Conservation (phyloP, 1,140 invertebrate species). For the Ostrea denselamellosa region DNA sequence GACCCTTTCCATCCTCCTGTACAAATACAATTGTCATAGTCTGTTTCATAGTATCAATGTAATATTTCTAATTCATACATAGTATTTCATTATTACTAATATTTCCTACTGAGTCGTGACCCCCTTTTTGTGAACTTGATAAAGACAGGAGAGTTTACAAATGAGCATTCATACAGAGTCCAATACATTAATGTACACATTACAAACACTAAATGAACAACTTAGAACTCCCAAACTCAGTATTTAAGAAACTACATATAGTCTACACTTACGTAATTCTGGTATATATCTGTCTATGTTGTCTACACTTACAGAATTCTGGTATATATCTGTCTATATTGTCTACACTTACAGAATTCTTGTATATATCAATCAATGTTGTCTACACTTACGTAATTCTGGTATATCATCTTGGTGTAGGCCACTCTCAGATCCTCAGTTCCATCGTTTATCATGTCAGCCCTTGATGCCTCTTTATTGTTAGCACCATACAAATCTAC, state of each 20-base stretch:
- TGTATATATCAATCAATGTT: background rate
- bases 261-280: conserved; percentile 4
- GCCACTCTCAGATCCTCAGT: background rate
- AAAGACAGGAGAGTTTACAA: no score
- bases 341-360: conserved; percentile 30
- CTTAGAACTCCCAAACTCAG: no score
- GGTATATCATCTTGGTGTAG: conserved; percentile 9
- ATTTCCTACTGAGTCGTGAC: no score
- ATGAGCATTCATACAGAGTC: no score
- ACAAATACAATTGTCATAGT: background rate
- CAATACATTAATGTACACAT: no score
- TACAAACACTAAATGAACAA: no score
- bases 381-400: conserved; percentile 30
- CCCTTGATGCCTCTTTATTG: background rate
- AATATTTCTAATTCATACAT: no score
- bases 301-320: conserved; percentile 30
- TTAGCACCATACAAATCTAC: conserved; percentile 25
- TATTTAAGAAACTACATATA: no score
- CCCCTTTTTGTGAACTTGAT: no score
- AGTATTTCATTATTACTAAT: no score
- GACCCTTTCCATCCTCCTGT: conserved; percentile 70
- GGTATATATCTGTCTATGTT: background rate
- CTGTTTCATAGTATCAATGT: no score
- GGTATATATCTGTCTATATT: conserved; percentile 13
- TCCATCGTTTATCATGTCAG: conserved; percentile 35